Evolutionary conservation across 2,888 invertebrate genomes (phyloP), one percentile per base, ranked within the genome.

Genomic region (Rotaria magnacalcarata): DNA sequence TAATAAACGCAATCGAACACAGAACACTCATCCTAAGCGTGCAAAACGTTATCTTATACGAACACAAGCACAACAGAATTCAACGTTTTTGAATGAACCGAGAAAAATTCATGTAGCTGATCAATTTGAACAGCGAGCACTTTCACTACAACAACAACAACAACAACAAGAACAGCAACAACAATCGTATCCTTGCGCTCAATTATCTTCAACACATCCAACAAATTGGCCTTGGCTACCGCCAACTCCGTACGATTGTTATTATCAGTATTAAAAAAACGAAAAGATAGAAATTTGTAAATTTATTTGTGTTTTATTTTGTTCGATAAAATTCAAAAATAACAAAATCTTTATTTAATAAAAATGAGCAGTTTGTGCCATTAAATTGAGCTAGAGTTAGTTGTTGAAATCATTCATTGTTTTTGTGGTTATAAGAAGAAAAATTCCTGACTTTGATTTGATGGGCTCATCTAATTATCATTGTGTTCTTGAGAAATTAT

Each of bases 1-100:
- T 24, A 86, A 86, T 60, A 54, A 84, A 47, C 52, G 86, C 8
- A 86, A 86, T 86, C 86, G 86, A 54, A 85, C 80, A 56, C 85
- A 86, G 80, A 86, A 86, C 41, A 86, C 86, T 27, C 84, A 85
- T 16, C 86, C 86, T 4, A 86, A 86, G 27, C 60, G 86, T 50
- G 84, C 84, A n/a, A 86, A 34, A 85, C 50, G 86, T 74, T 84
- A 58, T n/a, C 54, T 86, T 19, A 74, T 67, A 58, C 84, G 84
- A 56, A 84, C 84, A 27, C 60, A 60, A 60, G 4, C 27, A 27
- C 60, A 60, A 60, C 14, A 4, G 11, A 60, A n/a, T n/a, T 14
- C 60, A 27, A n/a, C 4, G 0, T 14, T 27, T 14, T 60, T 27
- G 60, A 60, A 60, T 60, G 60, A 60, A 60, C 60, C 60, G 2